Base-by-base conservation (phyloP, 2,113 vertebrate species). In the Dasypus novemcinctus region DNA sequence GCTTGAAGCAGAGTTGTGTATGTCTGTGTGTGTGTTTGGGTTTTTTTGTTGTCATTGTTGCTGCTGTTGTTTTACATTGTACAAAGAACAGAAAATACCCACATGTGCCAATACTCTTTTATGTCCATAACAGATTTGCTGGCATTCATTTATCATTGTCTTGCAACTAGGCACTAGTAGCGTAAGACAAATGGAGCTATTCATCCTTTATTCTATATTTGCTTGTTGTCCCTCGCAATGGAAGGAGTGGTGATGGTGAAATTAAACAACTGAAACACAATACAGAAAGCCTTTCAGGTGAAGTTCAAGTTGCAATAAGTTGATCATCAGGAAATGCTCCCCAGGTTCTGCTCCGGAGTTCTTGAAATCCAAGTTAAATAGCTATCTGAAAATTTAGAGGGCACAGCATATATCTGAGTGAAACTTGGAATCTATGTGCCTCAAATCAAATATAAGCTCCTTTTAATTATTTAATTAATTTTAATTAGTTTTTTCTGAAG, bases 181-280 rank as follows among this genome's bases (percentile, higher is more conserved):
- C 29, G 27, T 75, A 86, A 97, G 88, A 97, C 52, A 97, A 97
- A 97, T 91, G 92, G 96, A 96, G 57, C 93, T 92, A 63, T 66
- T 96, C 90, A 80, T 61, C 49, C 11, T 94, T 97, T 95, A 72
- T 97, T 95, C 76, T 91, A 0, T 84, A 81, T n/a, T 91, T 75
- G 11, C 85, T 96, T 98, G 72, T 97, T 95, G 83, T 31, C 82
- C 29, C 68, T 94, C 92, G 27, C 69, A 96, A 93, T 88, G 84
- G 68, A 89, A 66, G 61, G 20, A 64, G 31, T 27, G 2, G 9
- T 21, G 8, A 18, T 69, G 27, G 80, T 12, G 59, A 95, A 78
- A 93, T 84, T 64, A 90, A 95, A 41, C 75, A 81, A 2, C 27
- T 36, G 23, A 78, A 85, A 82, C 13, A 66, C n/a, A 86, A n/a